Conservation (phyloP, 2,888 invertebrate species). For the Drosophila nr. perissopoda region DNA sequence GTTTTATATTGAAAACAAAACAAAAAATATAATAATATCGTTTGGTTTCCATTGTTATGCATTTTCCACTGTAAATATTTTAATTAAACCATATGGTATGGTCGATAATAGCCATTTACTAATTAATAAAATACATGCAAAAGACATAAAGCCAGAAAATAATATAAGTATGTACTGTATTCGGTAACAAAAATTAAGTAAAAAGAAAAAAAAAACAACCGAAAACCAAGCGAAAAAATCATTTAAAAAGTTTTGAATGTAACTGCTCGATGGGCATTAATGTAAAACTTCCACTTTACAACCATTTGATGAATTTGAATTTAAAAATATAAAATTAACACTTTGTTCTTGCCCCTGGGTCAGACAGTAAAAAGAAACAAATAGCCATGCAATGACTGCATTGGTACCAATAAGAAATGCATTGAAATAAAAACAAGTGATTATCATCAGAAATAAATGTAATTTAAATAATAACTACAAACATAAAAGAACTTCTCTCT, state of each 20-base stretch:
- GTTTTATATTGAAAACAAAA: constrained; percentile 18
- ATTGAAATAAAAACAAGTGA: constrained; percentile 67
- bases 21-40: constrained; percentile 29
- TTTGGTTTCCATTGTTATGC: constrained; percentile 71
- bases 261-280: constrained; percentile 65
- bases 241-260: constrained; percentile 65
- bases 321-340: constrained; percentile 55
- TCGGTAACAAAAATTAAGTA: constrained; percentile 35
- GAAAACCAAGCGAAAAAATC: constrained; percentile 21
- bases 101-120: constrained; percentile 60
- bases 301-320: constrained; percentile 74
- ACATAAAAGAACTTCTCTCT: constrained; percentile 10
- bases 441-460: constrained; percentile 80
- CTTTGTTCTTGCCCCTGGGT: constrained; percentile 40
- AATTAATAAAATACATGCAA: constrained; percentile 55
- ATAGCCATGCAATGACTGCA: constrained; percentile 56
- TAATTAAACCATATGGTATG: constrained; percentile 63
- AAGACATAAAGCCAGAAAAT: constrained; percentile 43
- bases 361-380: constrained; percentile 26
- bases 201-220: constrained; percentile 26
- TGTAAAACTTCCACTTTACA: constrained; percentile 68
- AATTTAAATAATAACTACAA: constrained; percentile 76
- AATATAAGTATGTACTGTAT: constrained; percentile 55
- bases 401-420: constrained; percentile 42
- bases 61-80: constrained; percentile 79